These are phyloP conservation scores for Catharus minimus DNA, from an alignment of 2,113 vertebrate genomes.

Conservation along the genomic window DNA sequence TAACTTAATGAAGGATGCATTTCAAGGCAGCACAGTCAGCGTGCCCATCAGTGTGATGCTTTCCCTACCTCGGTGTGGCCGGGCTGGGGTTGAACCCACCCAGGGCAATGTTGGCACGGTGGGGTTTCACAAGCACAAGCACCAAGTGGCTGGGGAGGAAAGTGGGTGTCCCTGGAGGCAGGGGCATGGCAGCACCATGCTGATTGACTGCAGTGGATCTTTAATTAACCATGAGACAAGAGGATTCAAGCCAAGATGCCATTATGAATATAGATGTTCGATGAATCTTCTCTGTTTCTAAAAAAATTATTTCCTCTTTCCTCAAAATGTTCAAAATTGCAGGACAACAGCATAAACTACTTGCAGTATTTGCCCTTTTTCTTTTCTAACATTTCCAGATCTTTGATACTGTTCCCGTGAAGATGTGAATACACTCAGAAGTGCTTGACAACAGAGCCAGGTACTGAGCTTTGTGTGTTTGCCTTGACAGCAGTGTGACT, in stretches of 20 bases:
- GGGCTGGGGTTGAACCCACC: not conserved
- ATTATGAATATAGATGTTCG: not conserved
- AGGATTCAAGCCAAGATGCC: not conserved
- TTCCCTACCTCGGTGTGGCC: rapidly evolving
- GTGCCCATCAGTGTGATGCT: not conserved
- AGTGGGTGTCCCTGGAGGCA: not conserved
- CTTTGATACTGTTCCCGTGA: not conserved
- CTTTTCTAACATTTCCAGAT: not conserved
- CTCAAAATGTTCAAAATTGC: not conserved
- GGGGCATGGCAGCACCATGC: not conserved
- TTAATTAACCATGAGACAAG: not conserved
- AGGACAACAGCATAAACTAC: not conserved
- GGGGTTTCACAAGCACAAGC: not conserved
- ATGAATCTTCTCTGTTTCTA: not conserved
- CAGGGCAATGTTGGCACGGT: rapidly evolving
- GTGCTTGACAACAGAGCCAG: not conserved
- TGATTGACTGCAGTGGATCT: not conserved
- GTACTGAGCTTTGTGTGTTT: not conserved
- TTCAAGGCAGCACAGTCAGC: not conserved
- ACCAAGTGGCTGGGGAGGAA: not conserved
- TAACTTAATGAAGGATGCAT: not conserved
- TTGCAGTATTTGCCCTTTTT: not conserved
- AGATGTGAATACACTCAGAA: not conserved
- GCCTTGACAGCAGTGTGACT: not conserved
- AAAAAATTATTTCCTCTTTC: not conserved